Base-by-base conservation (phyloP, 2,888 invertebrate genomes). In the Dermolepida albohirtum region DNA sequence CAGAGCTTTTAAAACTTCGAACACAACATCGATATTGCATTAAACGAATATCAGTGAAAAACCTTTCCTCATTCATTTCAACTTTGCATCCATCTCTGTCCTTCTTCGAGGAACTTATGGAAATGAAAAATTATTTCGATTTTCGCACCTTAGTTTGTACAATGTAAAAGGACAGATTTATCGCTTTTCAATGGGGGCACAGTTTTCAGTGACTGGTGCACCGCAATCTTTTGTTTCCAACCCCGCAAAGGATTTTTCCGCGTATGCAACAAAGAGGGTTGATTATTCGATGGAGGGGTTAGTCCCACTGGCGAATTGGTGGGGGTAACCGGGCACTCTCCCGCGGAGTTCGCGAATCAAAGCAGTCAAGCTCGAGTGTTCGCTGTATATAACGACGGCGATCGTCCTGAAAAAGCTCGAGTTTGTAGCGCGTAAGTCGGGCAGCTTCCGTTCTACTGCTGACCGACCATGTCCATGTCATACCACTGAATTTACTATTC, bases 11-110 rank as follows among this genome's bases (percentile, higher is more conserved):
- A 74, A 74, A 74, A 73, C 74, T 74, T 69, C 34, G 67, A 68
- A 70, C 57, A 67, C 66, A 69, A 74, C 74, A 75, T 72, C 71
- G 74, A 71, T 74, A 75, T 73, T 72, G 74, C 75, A 74, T 75
- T 74, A 75, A 72, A 71, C 71, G 66, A 64, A 72, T 71, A 71
- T 67, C 66, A 54, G 66, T 51, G 62, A 49, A 41, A 47, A 65
- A 47, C 40, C 49, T 64, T 66, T 64, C 34, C 22, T 55, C 44
- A 29, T 57, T 57, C 57, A 57, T 59, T 59, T 59, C 43, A 59
- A 44, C 59, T 59, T 59, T 17, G 14, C 44, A 11, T 29, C 27
- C 29, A 14, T 59, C 59, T 44, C 29, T 29, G 44, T 59, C 16
- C 65, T 63, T 64, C 5, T 40, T 40, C 40, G 8, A 29, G 16